These are phyloP conservation scores for Cerastoderma edule DNA, from an alignment of 2,888 invertebrate genomes.

Conservation along the genomic window DNA sequence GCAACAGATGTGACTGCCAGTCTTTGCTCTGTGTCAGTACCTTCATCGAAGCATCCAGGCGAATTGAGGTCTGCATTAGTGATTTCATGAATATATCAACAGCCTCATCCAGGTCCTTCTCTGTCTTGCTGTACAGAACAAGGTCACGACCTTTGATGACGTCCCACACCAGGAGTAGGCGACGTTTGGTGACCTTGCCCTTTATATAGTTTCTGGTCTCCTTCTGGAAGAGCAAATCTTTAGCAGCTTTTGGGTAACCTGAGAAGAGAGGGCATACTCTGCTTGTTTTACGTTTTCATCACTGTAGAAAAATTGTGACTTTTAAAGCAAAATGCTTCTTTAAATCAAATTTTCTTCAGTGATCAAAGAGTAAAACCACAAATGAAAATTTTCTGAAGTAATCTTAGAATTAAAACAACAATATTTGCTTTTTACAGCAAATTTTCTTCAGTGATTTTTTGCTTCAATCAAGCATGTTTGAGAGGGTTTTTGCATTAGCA, in stretches of 20 bases:
- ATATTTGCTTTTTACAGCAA: no score
- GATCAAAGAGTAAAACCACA: no score
- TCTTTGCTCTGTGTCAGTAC: slow-evolving; percentile 13
- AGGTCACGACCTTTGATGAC: slow-evolving; percentile 15
- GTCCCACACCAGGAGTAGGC: slow-evolving; percentile 43
- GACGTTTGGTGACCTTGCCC: slow-evolving; percentile 1
- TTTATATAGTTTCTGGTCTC: slow-evolving; percentile 34
- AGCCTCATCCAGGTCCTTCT: slow-evolving; percentile 18
- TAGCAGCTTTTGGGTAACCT: slow-evolving; percentile 34
- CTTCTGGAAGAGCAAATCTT: slow-evolving; percentile 42
- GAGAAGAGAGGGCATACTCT: slow-evolving; percentile 10
- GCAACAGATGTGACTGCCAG: slow-evolving; percentile 2
- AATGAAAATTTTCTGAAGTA: no score
- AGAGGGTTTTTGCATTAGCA: no score
- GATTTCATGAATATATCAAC: neutral
- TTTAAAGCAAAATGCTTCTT: no score
- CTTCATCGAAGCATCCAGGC: neutral
- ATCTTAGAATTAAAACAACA: no score
- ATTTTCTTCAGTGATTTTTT: no score
- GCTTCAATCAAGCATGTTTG: no score
- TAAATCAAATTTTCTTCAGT: no score
- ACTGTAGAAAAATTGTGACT: no score
- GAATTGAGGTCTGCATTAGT: slow-evolving; percentile 8
- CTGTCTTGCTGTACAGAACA: slow-evolving; percentile 35
- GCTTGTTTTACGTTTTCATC: no score